Evolutionary conservation across 1,140 invertebrate genomes (phyloP).

Genomic region (Amphibalanus amphitrite): DNA sequence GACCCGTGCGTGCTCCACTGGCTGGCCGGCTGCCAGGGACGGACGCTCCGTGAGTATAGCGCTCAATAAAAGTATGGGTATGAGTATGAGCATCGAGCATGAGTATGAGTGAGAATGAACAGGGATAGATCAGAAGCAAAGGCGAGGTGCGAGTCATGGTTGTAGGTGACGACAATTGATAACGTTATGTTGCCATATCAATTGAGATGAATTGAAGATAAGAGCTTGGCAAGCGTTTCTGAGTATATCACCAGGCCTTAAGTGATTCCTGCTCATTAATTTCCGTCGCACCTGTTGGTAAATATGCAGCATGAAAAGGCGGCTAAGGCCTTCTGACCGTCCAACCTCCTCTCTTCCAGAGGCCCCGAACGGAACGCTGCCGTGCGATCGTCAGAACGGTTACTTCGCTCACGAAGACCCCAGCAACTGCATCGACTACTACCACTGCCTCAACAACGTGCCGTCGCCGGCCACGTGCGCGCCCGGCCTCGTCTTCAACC

Average conservation of each 20-base stretch:
- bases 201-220: too few species aligned
- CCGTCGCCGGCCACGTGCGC: slow-evolving; percentile 11
- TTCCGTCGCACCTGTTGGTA: too few species aligned
- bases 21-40: neutral
- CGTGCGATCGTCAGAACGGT: slow-evolving; percentile 17
- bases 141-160: neutral
- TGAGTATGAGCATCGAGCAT: neutral
- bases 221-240: too few species aligned
- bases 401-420: slow-evolving; percentile 20
- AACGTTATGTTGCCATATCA: too few species aligned
- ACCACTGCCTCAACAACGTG: slow-evolving; percentile 21
- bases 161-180: too few species aligned
- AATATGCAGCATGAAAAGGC: too few species aligned
- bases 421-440: slow-evolving; percentile 21
- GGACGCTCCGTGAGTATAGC: neutral
- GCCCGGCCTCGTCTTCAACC: slow-evolving; percentile 18
- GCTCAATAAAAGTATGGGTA: too few species aligned
- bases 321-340: neutral
- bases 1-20: neutral
- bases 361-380: slow-evolving; percentile 9
- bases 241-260: too few species aligned
- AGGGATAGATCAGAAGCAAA: neutral
- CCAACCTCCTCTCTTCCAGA: slow-evolving; percentile 10
- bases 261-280: too few species aligned
- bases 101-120: neutral